phyloP scores from a whole-genome alignment of 2,888 invertebrate species.

The Sicus ferrugineus region DNA sequence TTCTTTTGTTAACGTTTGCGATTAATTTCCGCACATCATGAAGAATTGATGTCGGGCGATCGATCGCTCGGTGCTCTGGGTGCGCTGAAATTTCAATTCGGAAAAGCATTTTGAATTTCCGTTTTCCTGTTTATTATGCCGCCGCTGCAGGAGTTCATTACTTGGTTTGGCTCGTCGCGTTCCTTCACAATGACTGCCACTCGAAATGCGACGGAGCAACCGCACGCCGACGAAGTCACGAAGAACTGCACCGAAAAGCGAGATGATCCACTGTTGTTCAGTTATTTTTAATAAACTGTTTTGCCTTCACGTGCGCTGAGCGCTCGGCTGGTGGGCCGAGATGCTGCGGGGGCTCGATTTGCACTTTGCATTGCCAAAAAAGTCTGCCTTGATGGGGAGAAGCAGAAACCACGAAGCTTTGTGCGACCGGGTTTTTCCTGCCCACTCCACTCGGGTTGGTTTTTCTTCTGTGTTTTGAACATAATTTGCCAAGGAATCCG shows the following conservation, averaged over 20 bases:
- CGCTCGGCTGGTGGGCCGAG: no score
- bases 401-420: slow-evolving; percentile 24
- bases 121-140: neutral
- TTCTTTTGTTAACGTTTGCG: neutral
- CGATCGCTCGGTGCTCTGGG: neutral
- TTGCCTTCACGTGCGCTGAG: no score
- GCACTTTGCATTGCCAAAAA: slow-evolving; percentile 29
- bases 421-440: no score
- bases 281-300: slow-evolving; percentile 31
- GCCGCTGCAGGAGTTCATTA: slow-evolving; percentile 12
- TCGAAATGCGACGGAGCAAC: slow-evolving; percentile 7
- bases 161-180: slow-evolving; percentile 30
- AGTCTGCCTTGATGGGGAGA: slow-evolving; percentile 1
- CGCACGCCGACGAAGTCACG: neutral
- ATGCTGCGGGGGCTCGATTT: no score
- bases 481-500: slow-evolving; percentile 23
- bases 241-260: neutral
- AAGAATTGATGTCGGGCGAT: neutral
- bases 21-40: neutral
- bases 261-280: slow-evolving; percentile 3
- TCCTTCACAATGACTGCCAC: slow-evolving; percentile 19
- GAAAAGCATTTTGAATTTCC: no score
- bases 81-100: no score
- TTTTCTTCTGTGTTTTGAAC: slow-evolving; percentile 1
- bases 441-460: neutral